Evolutionary conservation across 2,113 vertebrate species (phyloP), one percentile per base, ranked within the genome.

Genomic region (Dipodomys spectabilis): DNA sequence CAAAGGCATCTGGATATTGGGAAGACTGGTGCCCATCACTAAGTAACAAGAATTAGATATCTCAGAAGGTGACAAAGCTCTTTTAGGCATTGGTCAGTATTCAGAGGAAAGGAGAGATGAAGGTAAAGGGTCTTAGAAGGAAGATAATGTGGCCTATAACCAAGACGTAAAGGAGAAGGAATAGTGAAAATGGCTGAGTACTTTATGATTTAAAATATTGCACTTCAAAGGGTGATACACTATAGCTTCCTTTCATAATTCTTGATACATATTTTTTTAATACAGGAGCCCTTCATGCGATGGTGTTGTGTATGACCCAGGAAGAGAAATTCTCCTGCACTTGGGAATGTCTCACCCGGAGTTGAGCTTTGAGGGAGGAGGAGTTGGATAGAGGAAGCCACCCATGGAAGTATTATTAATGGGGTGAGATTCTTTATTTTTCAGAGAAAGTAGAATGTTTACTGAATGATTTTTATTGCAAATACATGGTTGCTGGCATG

Each of bases 121-220:
- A 44, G 7, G 28, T 27, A 81, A 71, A 81, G 12, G 28, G 18
- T 32, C 39, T 90, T 64, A 57, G 30, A 64, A 65, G 81, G 28
- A 91, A 72, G 62, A 20, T 16, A 64, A 62, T 1, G 6, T 45
- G 30, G 6, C 45, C 9, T 2, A 35, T 74, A 62, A 23, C 35
- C 35, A 94, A 49, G 20, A 57, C 6, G 44, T 39, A 68, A 78
- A 30, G 7, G 15, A 75, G n/a, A 28, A 93, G 10, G 35, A 82
- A 2, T 23, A 12, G 25, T 72, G 35, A 2, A 23, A 77, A 78
- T 83, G 65, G 13, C 39, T 89, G 71, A 27, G 53, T 69, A 39
- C 74, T 82, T 84, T 86, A 90, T 65, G 30, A 68, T 78, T n/a
- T 73, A 30, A 72, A 75, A 75, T 27, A 93, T 75, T 57, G 45